phyloP scores from a whole-genome alignment of 2,113 vertebrate species.

The Sylvia atricapilla region DNA sequence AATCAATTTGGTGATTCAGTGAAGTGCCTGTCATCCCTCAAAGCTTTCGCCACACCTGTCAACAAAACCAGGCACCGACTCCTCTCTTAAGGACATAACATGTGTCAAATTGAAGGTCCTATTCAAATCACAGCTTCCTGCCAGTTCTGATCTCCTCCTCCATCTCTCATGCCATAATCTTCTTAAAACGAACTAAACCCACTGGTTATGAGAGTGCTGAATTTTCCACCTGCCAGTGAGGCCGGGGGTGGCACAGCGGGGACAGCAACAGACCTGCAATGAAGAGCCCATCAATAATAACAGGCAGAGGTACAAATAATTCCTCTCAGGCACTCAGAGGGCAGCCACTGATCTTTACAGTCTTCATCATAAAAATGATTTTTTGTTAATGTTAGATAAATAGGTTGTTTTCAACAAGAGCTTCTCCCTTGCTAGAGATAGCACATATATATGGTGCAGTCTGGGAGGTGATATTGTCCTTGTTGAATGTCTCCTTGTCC shows the following conservation, averaged over 20 bases:
- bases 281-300: not conserved
- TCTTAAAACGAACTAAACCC: constrained; percentile 62
- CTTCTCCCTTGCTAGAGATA: not conserved
- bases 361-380: not conserved
- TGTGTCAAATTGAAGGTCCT: constrained; percentile 65
- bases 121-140: constrained; percentile 70
- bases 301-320: not conserved
- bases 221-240: not conserved
- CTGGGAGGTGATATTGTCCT: not conserved
- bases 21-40: constrained; percentile 51
- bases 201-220: not conserved
- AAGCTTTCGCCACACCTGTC: constrained; percentile 52
- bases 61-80: constrained; percentile 28
- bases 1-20: constrained; percentile 62
- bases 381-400: not conserved
- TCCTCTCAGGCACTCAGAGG: not conserved
- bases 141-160: constrained; percentile 50
- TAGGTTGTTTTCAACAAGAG: not conserved
- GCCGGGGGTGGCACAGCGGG: not conserved
- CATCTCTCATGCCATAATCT: constrained; percentile 61
- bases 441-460: not conserved
- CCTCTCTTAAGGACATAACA: constrained; percentile 62
- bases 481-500: not conserved
- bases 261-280: not conserved
- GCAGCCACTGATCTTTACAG: not conserved